Evolutionary conservation across 2,113 vertebrate genomes (phyloP), one percentile per base, ranked within the genome.

Genomic region (Delphinapterus leucas): DNA sequence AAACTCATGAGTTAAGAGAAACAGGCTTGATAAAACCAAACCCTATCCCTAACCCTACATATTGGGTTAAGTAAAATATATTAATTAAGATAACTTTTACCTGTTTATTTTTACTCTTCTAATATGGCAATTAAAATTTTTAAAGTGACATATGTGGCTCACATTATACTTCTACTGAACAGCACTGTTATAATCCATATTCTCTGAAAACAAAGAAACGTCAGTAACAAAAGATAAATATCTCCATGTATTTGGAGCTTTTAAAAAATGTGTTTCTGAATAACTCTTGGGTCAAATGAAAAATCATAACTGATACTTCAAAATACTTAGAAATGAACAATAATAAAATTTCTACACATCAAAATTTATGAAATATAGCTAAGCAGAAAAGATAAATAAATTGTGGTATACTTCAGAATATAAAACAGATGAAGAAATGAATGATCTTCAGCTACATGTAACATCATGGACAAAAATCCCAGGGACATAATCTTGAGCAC

Each of bases 321-420:
- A 95, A 89, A 70, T 88, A 73, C 33, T 92, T 85, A 68, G 44
- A 97, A 58, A 25, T 88, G 28, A 92, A 85, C 38, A 81, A 81
- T 41, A 96, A 80, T 74, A 18, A 89, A 68, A 89, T 33, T 61
- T 18, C n/a, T 89, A 53, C 8, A n/a, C 55, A 90, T 14, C 36
- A 96, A 77, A 83, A 79, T 17, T 41, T 86, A 81, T 15, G 41
- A 36, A 88, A 77, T n/a, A 49, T 26, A 76, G 53, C 12, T 36
- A 84, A 71, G 38, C 53, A 83, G 68, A 79, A 47, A 47, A 55
- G 80, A 13, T 88, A 49, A 79, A 55, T 61, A 81, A 89, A 63
- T 68, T 61, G 18, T 84, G 47, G 26, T 33, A 17, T 55, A 63
- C 33, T 49, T 67, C 13, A 93, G 76, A 77, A 58, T 28, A 80